Percentiles rank a stretch among this genome's conserved stretches.
phyloP scores from a whole-genome alignment of 2,113 vertebrate species.

The Serinus canaria region DNA sequence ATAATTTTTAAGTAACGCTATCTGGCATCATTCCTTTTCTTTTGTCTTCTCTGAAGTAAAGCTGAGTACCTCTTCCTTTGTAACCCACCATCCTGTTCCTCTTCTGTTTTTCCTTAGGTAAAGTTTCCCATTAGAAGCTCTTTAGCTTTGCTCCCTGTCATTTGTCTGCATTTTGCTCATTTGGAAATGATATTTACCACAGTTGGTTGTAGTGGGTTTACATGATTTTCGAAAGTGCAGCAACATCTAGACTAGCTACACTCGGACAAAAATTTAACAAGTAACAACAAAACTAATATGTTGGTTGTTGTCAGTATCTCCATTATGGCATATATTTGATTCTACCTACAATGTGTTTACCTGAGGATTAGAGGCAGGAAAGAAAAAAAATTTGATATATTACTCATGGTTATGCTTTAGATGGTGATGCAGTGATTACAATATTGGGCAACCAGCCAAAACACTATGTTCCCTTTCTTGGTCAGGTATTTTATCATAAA shows the following conservation, averaged over 20 bases:
- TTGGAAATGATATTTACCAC: not conserved
- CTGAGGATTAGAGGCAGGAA: not conserved
- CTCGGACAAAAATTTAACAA: not conserved
- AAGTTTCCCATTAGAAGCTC: not conserved
- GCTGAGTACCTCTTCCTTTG: not conserved
- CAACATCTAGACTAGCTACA: not conserved
- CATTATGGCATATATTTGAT: not conserved
- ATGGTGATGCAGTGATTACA: not conserved
- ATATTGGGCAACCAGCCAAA: not conserved
- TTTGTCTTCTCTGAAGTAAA: not conserved
- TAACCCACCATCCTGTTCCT: not conserved
- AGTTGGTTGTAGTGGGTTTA: not conserved
- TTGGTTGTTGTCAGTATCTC: not conserved
- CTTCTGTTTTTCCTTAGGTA: not conserved
- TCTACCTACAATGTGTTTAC: not conserved
- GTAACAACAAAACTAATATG: not conserved
- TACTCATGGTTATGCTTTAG: not conserved
- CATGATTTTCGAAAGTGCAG: not conserved
- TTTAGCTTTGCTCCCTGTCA: not conserved
- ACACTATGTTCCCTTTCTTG: not conserved
- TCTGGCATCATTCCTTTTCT: not conserved
- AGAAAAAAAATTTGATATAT: not conserved
- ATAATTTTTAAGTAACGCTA: not conserved
- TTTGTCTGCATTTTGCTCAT: not conserved
- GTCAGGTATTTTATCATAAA: not conserved